Conservation (phyloP, 2,113 vertebrate species). For the Ornithorhynchus anatinus region DNA sequence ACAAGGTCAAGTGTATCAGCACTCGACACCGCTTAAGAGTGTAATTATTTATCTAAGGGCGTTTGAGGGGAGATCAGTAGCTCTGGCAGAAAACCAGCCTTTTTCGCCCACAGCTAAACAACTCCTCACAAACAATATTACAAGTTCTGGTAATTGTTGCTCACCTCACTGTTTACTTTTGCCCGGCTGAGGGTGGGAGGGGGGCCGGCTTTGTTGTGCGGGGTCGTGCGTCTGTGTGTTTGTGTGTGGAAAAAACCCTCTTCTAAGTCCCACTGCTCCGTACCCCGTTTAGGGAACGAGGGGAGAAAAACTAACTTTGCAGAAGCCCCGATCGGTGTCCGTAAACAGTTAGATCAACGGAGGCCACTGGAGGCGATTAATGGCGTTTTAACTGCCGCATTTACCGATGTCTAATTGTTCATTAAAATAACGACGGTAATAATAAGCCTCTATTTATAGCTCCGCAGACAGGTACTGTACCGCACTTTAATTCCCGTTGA, state of each 20-base stretch:
- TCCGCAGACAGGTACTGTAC: slow-evolving; percentile 39
- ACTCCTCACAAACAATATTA: slow-evolving; percentile 71
- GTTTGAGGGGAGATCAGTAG: slow-evolving; percentile 84
- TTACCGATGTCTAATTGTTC: slow-evolving; percentile 68
- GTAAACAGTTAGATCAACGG: slow-evolving; percentile 50
- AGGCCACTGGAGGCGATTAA: slow-evolving; percentile 35
- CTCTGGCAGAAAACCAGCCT: slow-evolving; percentile 80
- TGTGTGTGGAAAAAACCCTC: too few relatives aligned
- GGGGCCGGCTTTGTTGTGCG: too few relatives aligned
- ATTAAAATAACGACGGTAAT: slow-evolving; percentile 68
- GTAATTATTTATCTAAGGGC: slow-evolving; percentile 88
- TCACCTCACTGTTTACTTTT: slow-evolving; percentile 70
- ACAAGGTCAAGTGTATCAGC: slow-evolving; percentile 87
- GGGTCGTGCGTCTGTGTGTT: too few relatives aligned
- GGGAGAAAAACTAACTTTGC: slow-evolving; percentile 6
- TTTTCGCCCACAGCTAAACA: too few relatives aligned
- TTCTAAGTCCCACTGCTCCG: too few relatives aligned
- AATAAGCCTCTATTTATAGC: slow-evolving; percentile 58
- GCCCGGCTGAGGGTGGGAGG: slow-evolving; percentile 39
- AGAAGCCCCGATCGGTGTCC: slow-evolving; percentile 31
- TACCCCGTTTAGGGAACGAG: too few relatives aligned
- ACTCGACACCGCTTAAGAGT: slow-evolving; percentile 84
- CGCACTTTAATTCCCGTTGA: slow-evolving; percentile 33
- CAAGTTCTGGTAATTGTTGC: slow-evolving; percentile 73
- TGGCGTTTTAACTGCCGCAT: slow-evolving; percentile 66